These are phyloP conservation scores for Micrastur ruficollis DNA, from an alignment of 2,797 vertebrate species.

Conservation along the genomic window DNA sequence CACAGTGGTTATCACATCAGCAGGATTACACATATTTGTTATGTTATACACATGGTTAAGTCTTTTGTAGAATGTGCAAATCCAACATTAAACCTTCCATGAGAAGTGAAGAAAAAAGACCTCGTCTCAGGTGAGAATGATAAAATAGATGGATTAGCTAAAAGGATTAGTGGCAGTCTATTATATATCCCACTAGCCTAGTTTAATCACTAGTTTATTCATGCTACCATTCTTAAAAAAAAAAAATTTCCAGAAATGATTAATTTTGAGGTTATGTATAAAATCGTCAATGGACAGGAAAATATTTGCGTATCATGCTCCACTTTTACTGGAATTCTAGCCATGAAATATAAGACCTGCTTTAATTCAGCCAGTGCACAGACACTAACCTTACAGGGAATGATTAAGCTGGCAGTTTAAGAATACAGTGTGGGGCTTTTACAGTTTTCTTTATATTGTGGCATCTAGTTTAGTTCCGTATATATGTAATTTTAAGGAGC, in stretches of 20 bases:
- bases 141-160: background rate
- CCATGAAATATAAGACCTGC: constrained; percentile 1
- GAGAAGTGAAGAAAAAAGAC: background rate
- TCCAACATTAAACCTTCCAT: background rate
- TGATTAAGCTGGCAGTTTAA: constrained; percentile 35
- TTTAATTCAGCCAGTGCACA: background rate
- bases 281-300: background rate
- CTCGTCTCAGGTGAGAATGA: background rate
- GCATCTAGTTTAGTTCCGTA: background rate
- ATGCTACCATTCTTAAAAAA: background rate
- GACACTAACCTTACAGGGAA: constrained; percentile 6
- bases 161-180: background rate
- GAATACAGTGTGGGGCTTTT: background rate
- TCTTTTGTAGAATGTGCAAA: background rate
- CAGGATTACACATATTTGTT: background rate
- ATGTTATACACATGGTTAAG: background rate
- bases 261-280: background rate
- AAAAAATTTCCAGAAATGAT: background rate
- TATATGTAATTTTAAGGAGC: background rate
- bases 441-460: background rate
- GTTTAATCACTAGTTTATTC: background rate
- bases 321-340: constrained; percentile 29
- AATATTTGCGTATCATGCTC: background rate
- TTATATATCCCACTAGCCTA: background rate
- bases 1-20: background rate